Conservation (phyloP, 2,797 vertebrate species). For the Characodon lateralis region DNA sequence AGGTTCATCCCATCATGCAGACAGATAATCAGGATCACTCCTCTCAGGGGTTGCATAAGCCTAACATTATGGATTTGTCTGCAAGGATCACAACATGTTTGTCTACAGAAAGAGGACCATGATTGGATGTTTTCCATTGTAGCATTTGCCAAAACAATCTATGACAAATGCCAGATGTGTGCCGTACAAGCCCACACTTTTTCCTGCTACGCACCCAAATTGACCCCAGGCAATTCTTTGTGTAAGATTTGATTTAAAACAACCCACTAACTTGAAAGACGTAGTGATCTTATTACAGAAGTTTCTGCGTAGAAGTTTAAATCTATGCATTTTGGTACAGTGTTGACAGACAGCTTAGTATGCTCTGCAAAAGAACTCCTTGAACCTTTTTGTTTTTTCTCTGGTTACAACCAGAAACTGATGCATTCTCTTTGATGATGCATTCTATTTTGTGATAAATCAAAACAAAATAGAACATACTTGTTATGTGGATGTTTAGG, state of each 20-base stretch:
- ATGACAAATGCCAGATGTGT: conserved; percentile 33
- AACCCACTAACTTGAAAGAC: neutral
- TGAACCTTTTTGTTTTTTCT: neutral
- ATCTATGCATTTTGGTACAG: neutral
- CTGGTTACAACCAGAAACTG: neutral
- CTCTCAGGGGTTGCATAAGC: conserved; percentile 66
- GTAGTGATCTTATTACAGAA: neutral
- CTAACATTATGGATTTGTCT: conserved; percentile 48
- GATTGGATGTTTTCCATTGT: conserved; percentile 71
- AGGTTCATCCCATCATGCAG: conserved; percentile 64
- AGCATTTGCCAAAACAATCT: conserved; percentile 70
- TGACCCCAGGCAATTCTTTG: conserved; percentile 1
- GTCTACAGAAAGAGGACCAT: conserved; percentile 52
- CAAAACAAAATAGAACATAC: neutral
- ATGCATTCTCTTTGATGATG: neutral
- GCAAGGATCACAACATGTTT: conserved; percentile 76
- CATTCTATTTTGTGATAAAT: neutral
- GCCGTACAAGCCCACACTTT: neutral
- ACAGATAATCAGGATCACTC: conserved; percentile 69
- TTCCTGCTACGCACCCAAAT: neutral
- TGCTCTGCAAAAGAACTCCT: neutral
- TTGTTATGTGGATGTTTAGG: neutral
- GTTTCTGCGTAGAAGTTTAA: neutral
- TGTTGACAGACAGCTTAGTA: neutral
- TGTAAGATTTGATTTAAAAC: neutral